Percentiles rank a stretch among this genome's conserved stretches.
Evolutionary conservation across 2,797 vertebrate species (phyloP).

Genomic region (Heliangelus exortis): DNA sequence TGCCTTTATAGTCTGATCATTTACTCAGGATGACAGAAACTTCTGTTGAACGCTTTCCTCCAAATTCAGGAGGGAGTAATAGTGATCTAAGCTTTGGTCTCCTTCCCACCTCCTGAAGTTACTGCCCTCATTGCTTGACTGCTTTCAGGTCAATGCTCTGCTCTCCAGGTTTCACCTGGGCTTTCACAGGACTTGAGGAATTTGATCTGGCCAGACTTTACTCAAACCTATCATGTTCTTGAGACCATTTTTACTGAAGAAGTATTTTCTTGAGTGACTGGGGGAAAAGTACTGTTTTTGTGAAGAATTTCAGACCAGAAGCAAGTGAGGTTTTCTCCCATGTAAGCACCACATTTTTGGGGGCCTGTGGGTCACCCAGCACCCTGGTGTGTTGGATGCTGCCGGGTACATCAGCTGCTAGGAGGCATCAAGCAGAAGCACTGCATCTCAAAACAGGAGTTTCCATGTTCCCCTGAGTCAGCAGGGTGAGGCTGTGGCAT

Average conservation of each 20-base stretch:
- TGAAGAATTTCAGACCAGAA: not conserved
- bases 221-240: not conserved
- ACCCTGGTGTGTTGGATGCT: accelerated
- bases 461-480: not conserved
- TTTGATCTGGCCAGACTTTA: not conserved
- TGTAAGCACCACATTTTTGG: not conserved
- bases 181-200: not conserved
- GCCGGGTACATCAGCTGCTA: not conserved
- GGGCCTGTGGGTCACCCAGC: not conserved
- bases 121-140: not conserved
- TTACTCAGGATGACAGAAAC: not conserved
- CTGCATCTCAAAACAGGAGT: not conserved
- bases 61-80: not conserved
- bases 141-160: not conserved
- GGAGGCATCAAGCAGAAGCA: not conserved
- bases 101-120: not conserved
- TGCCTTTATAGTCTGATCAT: not conserved
- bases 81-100: not conserved
- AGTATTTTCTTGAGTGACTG: not conserved
- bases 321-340: not conserved
- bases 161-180: not conserved
- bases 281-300: not conserved
- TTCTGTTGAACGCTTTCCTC: not conserved
- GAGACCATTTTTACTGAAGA: not conserved
- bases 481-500: not conserved